A percentile compares a stretch with the other conserved stretches of the same genome.
phyloP scores from a whole-genome alignment of 2,797 vertebrate species.

The Echiichthys vipera region DNA sequence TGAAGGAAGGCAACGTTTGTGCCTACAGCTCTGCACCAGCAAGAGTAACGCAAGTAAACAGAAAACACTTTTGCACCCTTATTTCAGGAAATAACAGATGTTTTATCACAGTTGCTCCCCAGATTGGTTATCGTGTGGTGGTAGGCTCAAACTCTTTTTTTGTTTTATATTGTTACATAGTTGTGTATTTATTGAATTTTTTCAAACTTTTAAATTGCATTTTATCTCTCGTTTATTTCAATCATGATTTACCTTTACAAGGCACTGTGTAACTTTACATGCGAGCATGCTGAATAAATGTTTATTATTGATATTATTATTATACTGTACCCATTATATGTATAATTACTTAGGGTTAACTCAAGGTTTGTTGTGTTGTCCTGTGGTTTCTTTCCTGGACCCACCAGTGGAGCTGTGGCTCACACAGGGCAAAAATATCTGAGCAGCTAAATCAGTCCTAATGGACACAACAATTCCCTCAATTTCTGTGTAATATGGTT shows the following conservation, averaged over 20 bases:
- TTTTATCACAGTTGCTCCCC: no score
- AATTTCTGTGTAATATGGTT: slow-evolving; percentile 8
- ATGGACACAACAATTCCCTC: not conserved
- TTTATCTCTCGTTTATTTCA: not conserved
- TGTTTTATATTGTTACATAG: not conserved
- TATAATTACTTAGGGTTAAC: not conserved
- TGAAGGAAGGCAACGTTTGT: no score
- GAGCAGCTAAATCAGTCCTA: slow-evolving; percentile 1
- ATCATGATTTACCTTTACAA: not conserved
- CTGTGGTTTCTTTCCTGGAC: not conserved
- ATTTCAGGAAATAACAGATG: no score
- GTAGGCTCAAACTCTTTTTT: not conserved
- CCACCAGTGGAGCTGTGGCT: not conserved
- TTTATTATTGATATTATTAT: not conserved
- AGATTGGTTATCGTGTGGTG: not conserved
- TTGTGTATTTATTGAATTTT: no score
- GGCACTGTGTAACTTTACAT: not conserved
- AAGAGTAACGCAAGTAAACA: no score
- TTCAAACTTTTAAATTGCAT: not conserved
- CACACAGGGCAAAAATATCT: not conserved
- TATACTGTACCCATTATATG: not conserved
- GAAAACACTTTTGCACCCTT: no score
- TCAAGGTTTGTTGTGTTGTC: not conserved
- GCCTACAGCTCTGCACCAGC: no score
- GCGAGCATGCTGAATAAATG: not conserved